Evolutionary conservation across 2,888 invertebrate genomes (phyloP).

Genomic region (Geophilus truncorum): DNA sequence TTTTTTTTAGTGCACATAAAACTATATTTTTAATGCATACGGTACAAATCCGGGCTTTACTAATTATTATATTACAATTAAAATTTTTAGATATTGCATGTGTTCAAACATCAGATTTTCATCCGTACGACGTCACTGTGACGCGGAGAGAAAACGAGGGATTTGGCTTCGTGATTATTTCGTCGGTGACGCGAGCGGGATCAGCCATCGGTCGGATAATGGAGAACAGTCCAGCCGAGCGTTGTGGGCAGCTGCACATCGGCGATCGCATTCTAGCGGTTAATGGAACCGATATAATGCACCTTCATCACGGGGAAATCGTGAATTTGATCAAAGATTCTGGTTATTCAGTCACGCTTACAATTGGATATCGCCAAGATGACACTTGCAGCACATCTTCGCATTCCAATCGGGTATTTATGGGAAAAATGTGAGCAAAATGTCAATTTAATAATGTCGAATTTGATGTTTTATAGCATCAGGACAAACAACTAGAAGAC

Average conservation of each 20-base stretch:
- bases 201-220: constrained; percentile 90
- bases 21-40: no score
- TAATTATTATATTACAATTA: no score
- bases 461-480: constrained; percentile 28
- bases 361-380: constrained; percentile 63
- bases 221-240: constrained; percentile 90
- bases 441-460: not conserved
- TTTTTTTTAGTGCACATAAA: no score
- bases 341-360: constrained; percentile 80
- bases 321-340: constrained; percentile 96
- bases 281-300: constrained; percentile 84
- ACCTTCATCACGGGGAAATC: constrained; percentile 91
- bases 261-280: constrained; percentile 95
- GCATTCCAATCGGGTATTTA: constrained; percentile 56
- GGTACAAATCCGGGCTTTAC: no score
- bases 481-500: constrained; percentile 39
- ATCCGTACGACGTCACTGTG: constrained; percentile 88
- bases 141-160: constrained; percentile 88
- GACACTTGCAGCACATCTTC: constrained; percentile 58
- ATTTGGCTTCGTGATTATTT: constrained; percentile 98
- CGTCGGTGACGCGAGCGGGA: constrained; percentile 82
- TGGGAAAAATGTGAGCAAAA: not conserved
- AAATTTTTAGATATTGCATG: not conserved
- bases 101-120: constrained; percentile 36
- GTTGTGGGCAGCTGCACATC: constrained; percentile 82